Percentiles rank a stretch among this genome's conserved stretches.
Conservation (phyloP, 2,888 invertebrate species). For the Drosophila monieri region DNA sequence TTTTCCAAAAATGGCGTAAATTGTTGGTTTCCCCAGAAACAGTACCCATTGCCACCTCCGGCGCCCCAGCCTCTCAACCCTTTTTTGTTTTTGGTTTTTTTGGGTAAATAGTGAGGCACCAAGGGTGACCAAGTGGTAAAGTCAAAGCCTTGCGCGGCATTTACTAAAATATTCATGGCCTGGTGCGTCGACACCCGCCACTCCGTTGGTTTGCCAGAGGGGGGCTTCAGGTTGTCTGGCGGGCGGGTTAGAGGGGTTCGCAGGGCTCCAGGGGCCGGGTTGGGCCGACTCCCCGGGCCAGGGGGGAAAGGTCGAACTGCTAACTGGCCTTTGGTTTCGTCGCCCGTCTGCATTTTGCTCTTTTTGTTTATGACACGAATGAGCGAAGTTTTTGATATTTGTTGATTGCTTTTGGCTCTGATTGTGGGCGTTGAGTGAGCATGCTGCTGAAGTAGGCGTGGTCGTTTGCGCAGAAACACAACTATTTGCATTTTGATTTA, state of each 20-base stretch:
- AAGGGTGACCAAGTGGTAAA: conserved; percentile 67
- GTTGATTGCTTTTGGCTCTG: conserved; percentile 68
- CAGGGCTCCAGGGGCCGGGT: too few relatives aligned
- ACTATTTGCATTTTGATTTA: conserved; percentile 45
- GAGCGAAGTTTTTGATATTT: conserved; percentile 76
- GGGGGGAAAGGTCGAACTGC: conserved; percentile 18
- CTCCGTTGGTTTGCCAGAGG: conserved; percentile 3
- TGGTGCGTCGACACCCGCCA: conserved; percentile 68
- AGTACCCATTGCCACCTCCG: conserved; percentile 23
- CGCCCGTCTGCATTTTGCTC: conserved; percentile 41
- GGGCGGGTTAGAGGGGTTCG: neutral
- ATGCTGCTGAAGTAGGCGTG: conserved; percentile 30
- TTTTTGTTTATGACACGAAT: conserved; percentile 66
- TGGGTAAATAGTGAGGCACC: conserved; percentile 49
- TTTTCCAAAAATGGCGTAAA: conserved; percentile 70
- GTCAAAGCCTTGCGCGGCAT: conserved; percentile 74
- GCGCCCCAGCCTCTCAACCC: neutral
- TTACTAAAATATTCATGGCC: conserved; percentile 77
- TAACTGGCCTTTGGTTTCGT: conserved; percentile 59
- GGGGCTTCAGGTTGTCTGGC: neutral
- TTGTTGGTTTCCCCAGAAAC: conserved; percentile 56
- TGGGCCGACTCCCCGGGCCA: neutral
- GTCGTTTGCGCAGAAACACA: conserved; percentile 23
- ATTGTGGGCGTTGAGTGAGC: conserved; percentile 47
- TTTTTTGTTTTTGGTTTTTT: conserved; percentile 16